Evolutionary conservation across 2,113 vertebrate species (phyloP).

Genomic region (Leptocoma aspasia): DNA sequence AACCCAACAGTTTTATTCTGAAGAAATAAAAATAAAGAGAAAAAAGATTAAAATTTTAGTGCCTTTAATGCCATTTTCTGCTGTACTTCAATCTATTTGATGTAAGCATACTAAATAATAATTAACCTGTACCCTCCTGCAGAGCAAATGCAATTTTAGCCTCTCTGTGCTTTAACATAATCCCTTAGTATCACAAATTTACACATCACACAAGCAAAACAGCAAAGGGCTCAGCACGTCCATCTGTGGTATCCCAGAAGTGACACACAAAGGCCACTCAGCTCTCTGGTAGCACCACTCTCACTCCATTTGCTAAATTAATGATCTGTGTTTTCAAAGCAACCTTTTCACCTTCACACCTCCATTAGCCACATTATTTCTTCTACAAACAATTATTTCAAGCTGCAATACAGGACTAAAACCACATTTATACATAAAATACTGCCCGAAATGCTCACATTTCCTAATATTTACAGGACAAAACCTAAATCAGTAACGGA

Average conservation of each 20-base stretch:
- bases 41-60: not conserved
- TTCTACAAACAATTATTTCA: not conserved
- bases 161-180: not conserved
- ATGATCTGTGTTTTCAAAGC: not conserved
- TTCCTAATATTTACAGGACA: not conserved
- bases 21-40: not conserved
- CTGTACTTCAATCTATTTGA: not conserved
- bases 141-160: not conserved
- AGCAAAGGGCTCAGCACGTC: not conserved
- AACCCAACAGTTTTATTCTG: not conserved
- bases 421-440: not conserved
- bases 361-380: not conserved
- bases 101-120: not conserved
- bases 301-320: not conserved
- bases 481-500: fast-evolving
- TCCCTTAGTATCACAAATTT: not conserved
- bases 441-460: fast-evolving
- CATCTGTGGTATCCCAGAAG: not conserved
- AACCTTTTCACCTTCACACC: not conserved
- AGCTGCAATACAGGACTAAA: not conserved
- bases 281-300: not conserved
- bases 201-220: not conserved
- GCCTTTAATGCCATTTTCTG: not conserved
- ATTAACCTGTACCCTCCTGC: not conserved
- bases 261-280: not conserved